A percentile compares a stretch with the other conserved stretches of the same genome.
Conservation (phyloP, 2,888 invertebrate genomes). For the Drosophila glabriapex region DNA sequence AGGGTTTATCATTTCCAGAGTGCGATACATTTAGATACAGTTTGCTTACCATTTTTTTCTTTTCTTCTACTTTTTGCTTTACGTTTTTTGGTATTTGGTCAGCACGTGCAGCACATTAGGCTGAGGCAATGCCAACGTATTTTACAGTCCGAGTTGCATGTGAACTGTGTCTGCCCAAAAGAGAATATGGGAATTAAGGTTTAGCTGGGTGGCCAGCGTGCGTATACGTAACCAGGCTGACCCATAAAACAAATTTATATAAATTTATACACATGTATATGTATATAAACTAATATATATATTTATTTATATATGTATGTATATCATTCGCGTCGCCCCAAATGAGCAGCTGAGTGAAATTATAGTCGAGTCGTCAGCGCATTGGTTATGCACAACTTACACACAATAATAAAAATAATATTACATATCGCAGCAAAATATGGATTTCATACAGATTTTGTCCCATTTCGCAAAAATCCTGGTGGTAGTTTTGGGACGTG, state of each 20-base stretch:
- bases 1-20: constrained; percentile 67
- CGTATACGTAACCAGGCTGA: constrained; percentile 66
- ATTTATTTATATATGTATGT: constrained; percentile 2
- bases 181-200: constrained; percentile 33
- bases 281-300: not conserved
- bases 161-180: not conserved
- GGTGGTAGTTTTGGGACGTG: constrained; percentile 9
- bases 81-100: constrained; percentile 23
- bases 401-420: constrained; percentile 60
- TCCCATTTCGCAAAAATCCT: constrained; percentile 33
- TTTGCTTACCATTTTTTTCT: constrained; percentile 18
- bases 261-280: not conserved
- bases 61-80: constrained; percentile 16
- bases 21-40: constrained; percentile 52
- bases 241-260: constrained; percentile 54
- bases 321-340: constrained; percentile 36
- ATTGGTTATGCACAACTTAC: constrained; percentile 64
- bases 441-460: constrained; percentile 37
- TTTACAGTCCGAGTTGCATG: constrained; percentile 54
- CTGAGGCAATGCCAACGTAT: constrained; percentile 40
- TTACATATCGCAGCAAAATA: constrained; percentile 39
- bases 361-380: constrained; percentile 55
- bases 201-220: constrained; percentile 52
- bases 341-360: constrained; percentile 60
- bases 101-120: constrained; percentile 76